Evolutionary conservation across 1,140 invertebrate species (phyloP).

Genomic region (Drosophila malerkotliana): DNA sequence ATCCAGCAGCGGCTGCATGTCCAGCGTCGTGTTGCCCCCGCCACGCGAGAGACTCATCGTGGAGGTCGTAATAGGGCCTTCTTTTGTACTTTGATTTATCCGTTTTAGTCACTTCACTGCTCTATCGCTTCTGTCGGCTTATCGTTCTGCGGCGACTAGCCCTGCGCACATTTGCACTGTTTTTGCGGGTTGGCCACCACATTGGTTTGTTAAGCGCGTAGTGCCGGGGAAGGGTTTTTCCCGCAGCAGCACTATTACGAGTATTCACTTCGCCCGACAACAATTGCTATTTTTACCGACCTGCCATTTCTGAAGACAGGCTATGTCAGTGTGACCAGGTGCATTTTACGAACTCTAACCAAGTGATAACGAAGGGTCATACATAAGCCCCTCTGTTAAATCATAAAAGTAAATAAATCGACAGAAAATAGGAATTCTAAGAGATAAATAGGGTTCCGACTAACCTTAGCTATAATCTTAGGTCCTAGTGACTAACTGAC

Average conservation of each 20-base stretch:
- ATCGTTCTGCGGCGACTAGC: slow-evolving; percentile 10
- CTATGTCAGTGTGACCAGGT: slow-evolving; percentile 37
- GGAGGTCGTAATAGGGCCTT: slow-evolving; percentile 42
- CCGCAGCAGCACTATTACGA: slow-evolving; percentile 28
- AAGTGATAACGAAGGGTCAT: neutral
- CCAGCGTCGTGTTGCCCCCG: slow-evolving; percentile 55
- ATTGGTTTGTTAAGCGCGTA: slow-evolving; percentile 8
- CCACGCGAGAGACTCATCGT: slow-evolving; percentile 64
- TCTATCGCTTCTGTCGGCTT: slow-evolving; percentile 1
- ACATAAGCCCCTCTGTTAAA: neutral
- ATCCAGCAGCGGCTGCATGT: slow-evolving; percentile 66
- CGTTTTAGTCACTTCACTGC: slow-evolving; percentile 18
- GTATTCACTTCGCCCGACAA: slow-evolving; percentile 9
- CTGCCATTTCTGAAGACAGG: slow-evolving; percentile 44
- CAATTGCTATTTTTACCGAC: slow-evolving; percentile 63
- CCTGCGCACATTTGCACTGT: slow-evolving; percentile 24
- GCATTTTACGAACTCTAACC: neutral
- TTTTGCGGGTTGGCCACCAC: slow-evolving; percentile 8
- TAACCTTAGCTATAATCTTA: neutral
- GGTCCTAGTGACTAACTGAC: neutral
- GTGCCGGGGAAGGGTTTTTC: slow-evolving; percentile 12
- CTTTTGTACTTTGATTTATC: slow-evolving; percentile 47
- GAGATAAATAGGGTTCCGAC: neutral
- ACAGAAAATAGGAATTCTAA: neutral
- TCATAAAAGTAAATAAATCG: neutral